Evolutionary conservation across 1,140 invertebrate genomes (phyloP).

Genomic region (Drosophila subobscura): DNA sequence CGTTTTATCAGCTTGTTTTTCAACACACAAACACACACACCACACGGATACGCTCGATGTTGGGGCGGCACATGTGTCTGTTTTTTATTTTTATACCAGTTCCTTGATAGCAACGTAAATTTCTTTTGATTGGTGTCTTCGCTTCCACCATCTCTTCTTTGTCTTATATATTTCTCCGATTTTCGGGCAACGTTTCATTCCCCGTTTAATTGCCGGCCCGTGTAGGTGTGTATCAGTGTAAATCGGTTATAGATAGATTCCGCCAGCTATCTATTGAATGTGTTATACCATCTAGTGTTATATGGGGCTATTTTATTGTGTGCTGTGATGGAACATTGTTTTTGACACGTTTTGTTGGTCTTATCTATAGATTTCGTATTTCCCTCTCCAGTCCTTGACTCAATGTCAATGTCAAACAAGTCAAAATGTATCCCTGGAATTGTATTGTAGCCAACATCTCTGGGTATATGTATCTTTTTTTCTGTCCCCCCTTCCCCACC

Average conservation of each 20-base stretch:
- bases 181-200: constrained; percentile 56
- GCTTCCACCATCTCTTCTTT: constrained; percentile 10
- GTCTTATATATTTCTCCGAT: constrained; percentile 38
- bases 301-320: constrained; percentile 13
- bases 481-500: constrained; percentile 7
- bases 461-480: constrained; percentile 37
- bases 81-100: constrained; percentile 64
- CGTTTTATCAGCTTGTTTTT: constrained; percentile 74
- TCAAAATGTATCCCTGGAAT: constrained; percentile 38
- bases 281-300: neutral
- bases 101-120: constrained; percentile 63
- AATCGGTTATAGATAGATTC: constrained; percentile 16
- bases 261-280: neutral
- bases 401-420: constrained; percentile 77
- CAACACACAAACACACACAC: constrained; percentile 11
- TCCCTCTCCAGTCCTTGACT: constrained; percentile 33
- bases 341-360: constrained; percentile 23
- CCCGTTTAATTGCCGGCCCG: constrained; percentile 67
- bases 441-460: constrained; percentile 38
- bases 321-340: neutral
- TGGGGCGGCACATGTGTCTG: constrained; percentile 50
- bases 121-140: constrained; percentile 49
- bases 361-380: constrained; percentile 28
- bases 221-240: constrained; percentile 63
- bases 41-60: neutral